Base-by-base conservation (phyloP, 2,888 invertebrate species). In the Drosophila testacea region DNA sequence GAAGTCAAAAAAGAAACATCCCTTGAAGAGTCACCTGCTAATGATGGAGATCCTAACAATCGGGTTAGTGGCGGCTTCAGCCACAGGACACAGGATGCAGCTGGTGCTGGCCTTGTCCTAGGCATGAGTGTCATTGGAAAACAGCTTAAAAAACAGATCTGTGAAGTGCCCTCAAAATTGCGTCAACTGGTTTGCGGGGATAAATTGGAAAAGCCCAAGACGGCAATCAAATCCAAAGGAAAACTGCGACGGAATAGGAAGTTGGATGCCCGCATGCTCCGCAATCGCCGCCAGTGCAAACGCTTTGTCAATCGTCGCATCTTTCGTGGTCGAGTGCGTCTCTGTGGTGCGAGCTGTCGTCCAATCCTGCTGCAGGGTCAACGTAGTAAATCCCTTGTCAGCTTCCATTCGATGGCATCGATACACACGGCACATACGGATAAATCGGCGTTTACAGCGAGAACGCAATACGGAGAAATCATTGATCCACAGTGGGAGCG, bases 121-220 rank as follows among this genome's bases (percentile, higher is more conserved):
- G 27, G 65, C 50, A 3, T 52, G 6, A 34, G 41, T 1, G 42
- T 56, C 3, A 7, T 55, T 0, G 11, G 50, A 4, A 39, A 65
- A 1, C 55, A 59, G 0, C 13, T 63, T 0, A 73, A 77, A 42
- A 77, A 83, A 22, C 39, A 61, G 1, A 76, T 90, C 6, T 71
- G 55, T 42, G 88, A 88, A 56, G 88, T 89, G 5, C 90, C 91
- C 1, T 84, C 79, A 0, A 81, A 77, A 9, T 38, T 90, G 41
- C 73, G 83, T 0, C 32, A 54, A 0, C 30, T 65, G 13, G 44
- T 57, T 7, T 46, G 10, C 5, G 50, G 47, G n/a, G 52, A 51
- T 2, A 22, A 7, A 6, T 10, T 32, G 6, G 32, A 16, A 9
- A 22, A 50, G 10, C 7, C 5, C 11, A n/a, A 13, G 5, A 6